A percentile compares a stretch with the other conserved stretches of the same genome.
These are phyloP conservation scores for Loxodonta africana DNA, from an alignment of 2,113 vertebrate genomes.

Conservation along the genomic window DNA sequence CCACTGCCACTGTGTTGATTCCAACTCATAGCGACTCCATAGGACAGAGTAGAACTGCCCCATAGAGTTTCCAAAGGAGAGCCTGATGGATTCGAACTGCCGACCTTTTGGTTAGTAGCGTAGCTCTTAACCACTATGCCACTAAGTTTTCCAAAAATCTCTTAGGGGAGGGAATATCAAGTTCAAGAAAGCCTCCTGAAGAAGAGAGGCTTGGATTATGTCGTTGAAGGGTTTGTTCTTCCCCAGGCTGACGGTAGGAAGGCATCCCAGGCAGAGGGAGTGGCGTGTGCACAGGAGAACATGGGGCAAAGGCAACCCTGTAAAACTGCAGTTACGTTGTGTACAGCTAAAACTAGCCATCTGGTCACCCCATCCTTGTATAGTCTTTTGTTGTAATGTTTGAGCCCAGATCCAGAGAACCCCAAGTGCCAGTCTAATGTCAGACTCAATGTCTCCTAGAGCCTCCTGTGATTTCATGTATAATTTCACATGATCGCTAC, in stretches of 20 bases:
- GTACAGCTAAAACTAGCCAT: not conserved
- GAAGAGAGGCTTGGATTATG: not conserved
- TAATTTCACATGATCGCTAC: not conserved
- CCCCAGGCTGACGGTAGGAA: not conserved
- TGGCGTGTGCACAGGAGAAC: not conserved
- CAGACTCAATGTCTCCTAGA: not conserved
- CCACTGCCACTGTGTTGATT: no score
- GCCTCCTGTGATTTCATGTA: not conserved
- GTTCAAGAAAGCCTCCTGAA: not conserved
- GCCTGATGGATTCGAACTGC: no score
- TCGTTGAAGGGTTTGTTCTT: not conserved
- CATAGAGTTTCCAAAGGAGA: no score
- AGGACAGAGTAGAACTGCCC: no score
- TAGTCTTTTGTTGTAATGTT: not conserved
- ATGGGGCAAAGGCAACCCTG: not conserved
- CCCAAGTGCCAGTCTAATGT: not conserved
- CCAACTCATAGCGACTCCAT: no score
- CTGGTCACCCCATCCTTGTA: not conserved
- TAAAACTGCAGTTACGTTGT: rapidly evolving
- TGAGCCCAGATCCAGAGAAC: not conserved
- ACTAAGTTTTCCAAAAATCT: not conserved
- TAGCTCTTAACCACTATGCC: no score
- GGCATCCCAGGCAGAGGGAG: not conserved
- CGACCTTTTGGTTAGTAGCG: no score
- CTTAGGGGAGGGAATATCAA: not conserved